Percentiles rank a stretch among this genome's conserved stretches.
These are phyloP conservation scores for Nyctereutes procyonoides DNA, from an alignment of 2,113 vertebrate species.

Conservation along the genomic window DNA sequence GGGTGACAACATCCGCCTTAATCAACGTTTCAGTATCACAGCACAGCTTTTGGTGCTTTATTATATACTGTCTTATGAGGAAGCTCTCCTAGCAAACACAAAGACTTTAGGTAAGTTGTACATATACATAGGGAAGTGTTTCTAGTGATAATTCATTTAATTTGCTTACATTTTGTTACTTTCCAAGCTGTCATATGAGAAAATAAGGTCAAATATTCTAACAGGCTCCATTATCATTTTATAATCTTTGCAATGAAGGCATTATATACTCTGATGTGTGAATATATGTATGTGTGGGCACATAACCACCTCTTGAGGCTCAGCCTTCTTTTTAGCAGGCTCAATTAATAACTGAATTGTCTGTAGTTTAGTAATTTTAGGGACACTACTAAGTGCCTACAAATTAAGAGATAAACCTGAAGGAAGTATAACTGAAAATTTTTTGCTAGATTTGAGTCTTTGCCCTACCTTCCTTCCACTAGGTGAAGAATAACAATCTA, in stretches of 20 bases:
- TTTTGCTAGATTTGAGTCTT: conserved; percentile 9
- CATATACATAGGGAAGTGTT: neutral
- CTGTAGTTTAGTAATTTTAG: conserved; percentile 38
- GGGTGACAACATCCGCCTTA: conserved; percentile 87
- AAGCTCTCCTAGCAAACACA: conserved; percentile 96
- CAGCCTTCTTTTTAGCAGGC: neutral
- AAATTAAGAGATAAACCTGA: conserved; percentile 7
- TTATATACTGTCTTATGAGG: conserved; percentile 97
- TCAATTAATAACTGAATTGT: conserved; percentile 44
- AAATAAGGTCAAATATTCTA: neutral
- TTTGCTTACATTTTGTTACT: conserved; percentile 28
- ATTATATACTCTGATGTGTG: neutral
- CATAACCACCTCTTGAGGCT: neutral
- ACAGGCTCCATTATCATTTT: neutral
- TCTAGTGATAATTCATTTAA: neutral
- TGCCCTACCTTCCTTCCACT: neutral
- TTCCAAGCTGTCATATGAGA: conserved; percentile 5
- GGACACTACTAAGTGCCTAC: neutral
- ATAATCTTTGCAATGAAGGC: neutral
- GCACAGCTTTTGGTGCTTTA: conserved; percentile 97
- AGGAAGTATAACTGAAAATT: neutral
- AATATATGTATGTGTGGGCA: neutral
- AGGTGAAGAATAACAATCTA: neutral
- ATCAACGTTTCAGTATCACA: conserved; percentile 93
- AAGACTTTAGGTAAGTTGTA: conserved; percentile 93